These are phyloP conservation scores for Pollachius pollachius DNA, from an alignment of 2,113 vertebrate species.

Conservation along the genomic window DNA sequence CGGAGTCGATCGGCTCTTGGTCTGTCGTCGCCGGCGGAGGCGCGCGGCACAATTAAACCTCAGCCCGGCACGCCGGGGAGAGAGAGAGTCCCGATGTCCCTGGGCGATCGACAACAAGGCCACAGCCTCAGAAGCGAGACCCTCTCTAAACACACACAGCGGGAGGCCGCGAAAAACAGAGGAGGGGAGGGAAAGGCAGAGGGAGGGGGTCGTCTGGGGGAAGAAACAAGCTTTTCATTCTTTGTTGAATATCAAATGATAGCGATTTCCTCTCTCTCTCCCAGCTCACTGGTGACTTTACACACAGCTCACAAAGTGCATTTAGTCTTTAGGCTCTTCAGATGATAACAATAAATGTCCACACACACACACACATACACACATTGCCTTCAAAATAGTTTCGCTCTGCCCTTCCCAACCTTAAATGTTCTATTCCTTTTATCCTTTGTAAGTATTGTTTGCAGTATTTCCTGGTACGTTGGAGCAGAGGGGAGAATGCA, in stretches of 20 bases:
- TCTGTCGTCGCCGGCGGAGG: constrained; percentile 1
- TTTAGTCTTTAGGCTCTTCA: too few species aligned
- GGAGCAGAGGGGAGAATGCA: too few species aligned
- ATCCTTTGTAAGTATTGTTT: too few species aligned
- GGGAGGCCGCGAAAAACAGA: constrained; percentile 22
- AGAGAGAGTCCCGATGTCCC: constrained; percentile 23
- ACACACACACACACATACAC: background rate
- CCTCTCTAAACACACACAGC: constrained; percentile 21
- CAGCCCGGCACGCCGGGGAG: background rate
- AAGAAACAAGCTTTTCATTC: background rate
- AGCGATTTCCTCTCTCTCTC: constrained; percentile 39
- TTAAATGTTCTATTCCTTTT: too few species aligned
- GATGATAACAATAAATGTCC: too few species aligned
- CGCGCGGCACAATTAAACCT: constrained; percentile 37
- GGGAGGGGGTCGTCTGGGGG: background rate
- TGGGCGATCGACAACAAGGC: constrained; percentile 6
- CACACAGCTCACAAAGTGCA: background rate
- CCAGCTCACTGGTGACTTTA: constrained; percentile 15
- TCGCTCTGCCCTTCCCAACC: too few species aligned
- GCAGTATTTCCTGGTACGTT: too few species aligned
- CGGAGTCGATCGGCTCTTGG: constrained; percentile 5
- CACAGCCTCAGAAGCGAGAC: constrained; percentile 34
- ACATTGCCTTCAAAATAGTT: background rate
- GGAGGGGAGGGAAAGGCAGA: constrained; percentile 2
- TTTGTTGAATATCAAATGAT: constrained; percentile 55